Base-by-base conservation (phyloP, 2,113 vertebrate species). In the Tragelaphus scriptus region DNA sequence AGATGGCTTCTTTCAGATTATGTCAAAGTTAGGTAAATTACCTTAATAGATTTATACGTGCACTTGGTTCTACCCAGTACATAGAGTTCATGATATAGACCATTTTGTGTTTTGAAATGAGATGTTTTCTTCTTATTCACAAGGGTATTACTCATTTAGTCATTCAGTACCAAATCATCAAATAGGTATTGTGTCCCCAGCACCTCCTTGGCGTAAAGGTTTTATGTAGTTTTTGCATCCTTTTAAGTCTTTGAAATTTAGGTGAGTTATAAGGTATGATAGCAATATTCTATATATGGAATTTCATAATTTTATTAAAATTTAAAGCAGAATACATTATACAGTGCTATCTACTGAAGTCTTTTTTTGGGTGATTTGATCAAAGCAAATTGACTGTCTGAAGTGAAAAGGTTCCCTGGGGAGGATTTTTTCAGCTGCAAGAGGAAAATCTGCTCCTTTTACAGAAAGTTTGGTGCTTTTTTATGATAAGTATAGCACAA, bases 1-100 rank as follows among this genome's bases (percentile, higher is more conserved):
- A 99, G 99, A 95, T 99, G 99, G 99, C 99, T 99, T 13, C 99
- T 99, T 89, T 99, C 99, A 8, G 99, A 99, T 98, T 99, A 99
- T 25, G 99, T 99, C 97, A 99, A 99, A 99, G 99, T 99, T 98
- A 99, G 99, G 99, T 99, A 97, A 98, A 94, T 58, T n/a, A 7
- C 4, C 56, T 47, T 9, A 1, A 19, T 82, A 32, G 30, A 23
- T 40, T 49, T 56, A 8, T 7, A 28, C 4, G 40, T 56, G 47
- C 8, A 16, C 90, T 61, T 94, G 21, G 36, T 15, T 89, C 8
- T 28, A 0, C 6, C 4, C 0, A 1, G 1, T 30, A n/a, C 32
- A 1, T 28, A 0, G 0, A 4, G 17, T 47, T 94, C 49, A 85
- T 32, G n/a, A 51, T n/a, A 13, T 0, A 36, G 58, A 13, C 75